Evolutionary conservation across 2,113 vertebrate species (phyloP), one percentile per base, ranked within the genome.

Genomic region (Ammodytes marinus): DNA sequence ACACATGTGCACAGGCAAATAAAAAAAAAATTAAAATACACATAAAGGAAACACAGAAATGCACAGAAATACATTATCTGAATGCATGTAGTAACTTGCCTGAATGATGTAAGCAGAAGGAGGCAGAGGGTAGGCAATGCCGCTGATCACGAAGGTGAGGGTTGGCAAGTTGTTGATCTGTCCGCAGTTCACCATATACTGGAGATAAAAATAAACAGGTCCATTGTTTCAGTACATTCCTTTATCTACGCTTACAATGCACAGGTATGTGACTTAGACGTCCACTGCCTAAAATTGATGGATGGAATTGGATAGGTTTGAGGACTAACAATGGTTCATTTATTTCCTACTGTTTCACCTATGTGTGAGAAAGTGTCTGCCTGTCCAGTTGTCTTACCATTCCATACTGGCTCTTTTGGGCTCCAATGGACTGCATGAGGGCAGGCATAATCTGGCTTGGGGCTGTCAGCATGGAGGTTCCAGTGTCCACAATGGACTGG

Each of bases 401-500:
- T 69, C 92, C 94, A 43, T 94, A 64, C 52, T 91, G 58, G 76
- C 54, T 70, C 61, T 74, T 14, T 40, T 95, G 84, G 60, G 90
- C 95, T 50, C 94, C 94, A 80, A 95, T 91, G 43, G 46, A 27
- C 71, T 94, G 69, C 88, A 95, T 91, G 73, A 93, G 83, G 19
- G 12, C 0, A 47, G 65, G 66, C 52, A 95, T 47, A 80, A 82
- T 0, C 27, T 85, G 45, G 15, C 71, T 42, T 55, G 93, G 94
- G 14, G 77, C 92, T 27, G 92, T 89, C 58, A 95, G 88, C 40
- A 69, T 70, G 4, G 94, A 94, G 35, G 94, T 95, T 59, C 94
- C 94, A 2, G 94, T 95, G 74, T 95, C 95, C 19, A 93, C 87
- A 10, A 94, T 87, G 5, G 85, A 88, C 85, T 94, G 95, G 77